Evolutionary conservation across 1,140 invertebrate genomes (phyloP).

Genomic region (Hermetia illucens): DNA sequence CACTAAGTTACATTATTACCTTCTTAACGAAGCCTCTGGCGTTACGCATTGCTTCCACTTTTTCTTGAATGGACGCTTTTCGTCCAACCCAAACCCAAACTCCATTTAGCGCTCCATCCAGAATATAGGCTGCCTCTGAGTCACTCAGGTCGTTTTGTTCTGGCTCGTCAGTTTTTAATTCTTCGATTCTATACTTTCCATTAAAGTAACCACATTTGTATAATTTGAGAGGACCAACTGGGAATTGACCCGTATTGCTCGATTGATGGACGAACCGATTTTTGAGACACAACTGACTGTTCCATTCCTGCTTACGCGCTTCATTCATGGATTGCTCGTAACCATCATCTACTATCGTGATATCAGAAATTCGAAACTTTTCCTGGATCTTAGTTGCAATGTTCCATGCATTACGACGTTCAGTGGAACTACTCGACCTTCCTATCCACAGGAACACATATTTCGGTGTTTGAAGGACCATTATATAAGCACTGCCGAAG

Average conservation of each 20-base stretch:
- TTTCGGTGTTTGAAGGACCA: constrained; percentile 58
- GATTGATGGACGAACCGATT: constrained; percentile 44
- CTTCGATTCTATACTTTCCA: constrained; percentile 72
- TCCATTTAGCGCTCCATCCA: constrained; percentile 73
- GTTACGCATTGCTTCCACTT: constrained; percentile 66
- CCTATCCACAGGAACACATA: constrained; percentile 72
- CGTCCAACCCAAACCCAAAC: constrained; percentile 90
- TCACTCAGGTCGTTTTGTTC: constrained; percentile 60
- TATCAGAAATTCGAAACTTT: constrained; percentile 30
- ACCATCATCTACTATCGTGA: constrained; percentile 73
- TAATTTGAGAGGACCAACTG: constrained; percentile 38
- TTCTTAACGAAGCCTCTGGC: constrained; percentile 80
- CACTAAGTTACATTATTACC: constrained; percentile 5
- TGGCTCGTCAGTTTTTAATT: constrained; percentile 74
- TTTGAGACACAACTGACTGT: constrained; percentile 51
- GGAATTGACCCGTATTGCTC: constrained; percentile 21
- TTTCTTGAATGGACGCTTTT: constrained; percentile 50
- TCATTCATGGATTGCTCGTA: constrained; percentile 58
- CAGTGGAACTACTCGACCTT: constrained; percentile 23
- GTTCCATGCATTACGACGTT: constrained; percentile 24
- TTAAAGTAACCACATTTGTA: constrained; percentile 60
- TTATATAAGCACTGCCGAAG: constrained; percentile 78
- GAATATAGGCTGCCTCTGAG: constrained; percentile 50
- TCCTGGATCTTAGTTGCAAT: constrained; percentile 31
- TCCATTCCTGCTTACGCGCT: constrained; percentile 49